These are phyloP conservation scores for Megalopta genalis DNA, from an alignment of 1,140 invertebrate species.

Conservation along the genomic window DNA sequence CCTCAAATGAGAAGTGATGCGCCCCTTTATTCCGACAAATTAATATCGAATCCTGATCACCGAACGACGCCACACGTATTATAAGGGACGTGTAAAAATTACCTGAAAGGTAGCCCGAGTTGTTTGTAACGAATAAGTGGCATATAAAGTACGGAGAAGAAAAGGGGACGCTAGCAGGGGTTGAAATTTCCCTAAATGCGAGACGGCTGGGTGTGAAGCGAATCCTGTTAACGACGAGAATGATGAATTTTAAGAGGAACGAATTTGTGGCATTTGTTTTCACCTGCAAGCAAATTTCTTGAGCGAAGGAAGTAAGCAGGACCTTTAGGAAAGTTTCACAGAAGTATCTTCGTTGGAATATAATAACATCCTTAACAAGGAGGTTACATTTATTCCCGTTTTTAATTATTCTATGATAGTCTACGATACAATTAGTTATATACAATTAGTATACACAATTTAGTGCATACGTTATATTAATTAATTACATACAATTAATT, in stretches of 20 bases:
- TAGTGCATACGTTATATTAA: no score
- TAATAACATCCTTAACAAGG: no score
- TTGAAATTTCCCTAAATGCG: constrained; percentile 2
- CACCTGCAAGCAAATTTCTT: neutral
- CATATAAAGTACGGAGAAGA: neutral
- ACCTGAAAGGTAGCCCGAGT: neutral
- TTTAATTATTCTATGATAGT: no score
- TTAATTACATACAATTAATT: no score
- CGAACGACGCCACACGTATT: neutral
- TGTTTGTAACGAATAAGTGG: constrained; percentile 23
- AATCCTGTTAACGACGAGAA: constrained; percentile 20
- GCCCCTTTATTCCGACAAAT: constrained; percentile 8
- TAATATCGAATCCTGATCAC: constrained; percentile 4
- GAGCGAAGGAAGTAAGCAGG: neutral
- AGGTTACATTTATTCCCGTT: no score
- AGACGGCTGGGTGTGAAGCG: neutral
- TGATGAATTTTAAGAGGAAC: constrained; percentile 17
- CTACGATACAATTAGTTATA: no score
- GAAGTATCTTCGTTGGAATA: no score
- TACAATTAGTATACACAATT: no score
- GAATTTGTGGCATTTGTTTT: neutral
- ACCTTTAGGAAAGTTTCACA: no score
- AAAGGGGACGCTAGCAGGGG: neutral
- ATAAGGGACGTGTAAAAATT: neutral
- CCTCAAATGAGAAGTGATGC: constrained; percentile 16